Percentiles rank a stretch among this genome's conserved stretches.
Conservation (phyloP, 2,797 vertebrate genomes). For the Pipistrellus kuhlii region DNA sequence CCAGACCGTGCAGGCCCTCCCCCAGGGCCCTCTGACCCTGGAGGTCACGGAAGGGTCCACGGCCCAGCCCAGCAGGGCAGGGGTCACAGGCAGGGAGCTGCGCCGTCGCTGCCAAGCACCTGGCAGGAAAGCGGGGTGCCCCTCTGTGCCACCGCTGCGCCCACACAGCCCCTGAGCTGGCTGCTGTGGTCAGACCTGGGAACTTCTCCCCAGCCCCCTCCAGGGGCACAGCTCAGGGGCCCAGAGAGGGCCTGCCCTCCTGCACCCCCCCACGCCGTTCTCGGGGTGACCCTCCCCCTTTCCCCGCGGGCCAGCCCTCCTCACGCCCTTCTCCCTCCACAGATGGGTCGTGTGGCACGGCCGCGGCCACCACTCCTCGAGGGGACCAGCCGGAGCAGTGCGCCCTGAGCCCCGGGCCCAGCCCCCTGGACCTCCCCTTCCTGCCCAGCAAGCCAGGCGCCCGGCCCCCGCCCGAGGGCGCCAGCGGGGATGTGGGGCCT, state of each 20-base stretch:
- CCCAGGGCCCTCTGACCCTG: background rate
- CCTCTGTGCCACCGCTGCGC: background rate
- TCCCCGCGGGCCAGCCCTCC: conserved; percentile 78
- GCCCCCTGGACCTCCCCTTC: conserved; percentile 85
- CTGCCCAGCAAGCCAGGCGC: conserved; percentile 85
- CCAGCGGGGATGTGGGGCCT: conserved; percentile 89
- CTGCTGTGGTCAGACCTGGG: background rate
- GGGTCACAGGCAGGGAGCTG: background rate
- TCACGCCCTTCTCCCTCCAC: conserved; percentile 73
- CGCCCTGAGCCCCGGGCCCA: conserved; percentile 89
- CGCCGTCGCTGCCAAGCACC: background rate
- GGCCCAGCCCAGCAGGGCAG: background rate
- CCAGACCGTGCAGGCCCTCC: background rate
- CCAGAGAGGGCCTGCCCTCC: background rate
- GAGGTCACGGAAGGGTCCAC: background rate
- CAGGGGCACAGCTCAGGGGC: conserved; percentile 68
- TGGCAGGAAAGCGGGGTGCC: background rate
- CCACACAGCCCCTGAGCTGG: background rate
- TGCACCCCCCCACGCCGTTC: conserved; percentile 81
- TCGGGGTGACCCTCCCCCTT: conserved; percentile 92
- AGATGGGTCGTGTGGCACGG: conserved; percentile 88
- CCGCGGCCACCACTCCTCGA: conserved; percentile 89
- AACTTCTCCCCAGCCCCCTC: background rate
- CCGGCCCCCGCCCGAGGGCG: conserved; percentile 95
- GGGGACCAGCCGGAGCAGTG: conserved; percentile 88